Percentiles rank a stretch among this genome's conserved stretches.
phyloP scores from a whole-genome alignment of 2,888 invertebrate genomes.

The Subacronicta megacephala region DNA sequence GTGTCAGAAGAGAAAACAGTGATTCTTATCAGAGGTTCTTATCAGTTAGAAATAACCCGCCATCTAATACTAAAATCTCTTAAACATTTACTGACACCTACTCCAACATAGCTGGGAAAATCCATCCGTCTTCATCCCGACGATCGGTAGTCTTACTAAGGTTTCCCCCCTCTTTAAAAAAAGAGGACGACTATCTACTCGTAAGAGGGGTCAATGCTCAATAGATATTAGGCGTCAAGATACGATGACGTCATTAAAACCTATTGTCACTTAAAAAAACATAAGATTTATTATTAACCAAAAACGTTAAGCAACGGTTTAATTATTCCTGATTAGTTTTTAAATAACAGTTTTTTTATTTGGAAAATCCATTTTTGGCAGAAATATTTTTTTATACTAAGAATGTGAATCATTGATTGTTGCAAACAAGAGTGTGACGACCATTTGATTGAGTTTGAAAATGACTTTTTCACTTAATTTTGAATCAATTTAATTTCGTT shows the following conservation, averaged over 20 bases:
- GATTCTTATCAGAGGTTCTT: no score
- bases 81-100: no score
- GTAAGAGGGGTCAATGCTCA: no score
- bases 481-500: neutral
- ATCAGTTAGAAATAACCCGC: no score
- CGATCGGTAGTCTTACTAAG: no score
- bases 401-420: conserved; percentile 19
- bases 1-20: no score
- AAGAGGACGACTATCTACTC: no score
- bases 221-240: neutral
- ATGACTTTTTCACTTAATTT: neutral
- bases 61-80: no score
- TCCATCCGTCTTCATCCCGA: no score
- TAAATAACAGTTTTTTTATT: conserved; percentile 13
- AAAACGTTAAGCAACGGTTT: conserved; percentile 12
- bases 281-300: conserved; percentile 11
- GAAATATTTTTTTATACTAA: no score
- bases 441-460: neutral
- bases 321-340: conserved; percentile 29
- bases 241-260: neutral
- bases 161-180: no score
- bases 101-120: no score
- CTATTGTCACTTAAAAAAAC: conserved; percentile 10
- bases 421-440: neutral
- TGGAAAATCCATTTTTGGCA: neutral